phyloP scores from a whole-genome alignment of 2,888 invertebrate species.

The Hylaea fasciaria region DNA sequence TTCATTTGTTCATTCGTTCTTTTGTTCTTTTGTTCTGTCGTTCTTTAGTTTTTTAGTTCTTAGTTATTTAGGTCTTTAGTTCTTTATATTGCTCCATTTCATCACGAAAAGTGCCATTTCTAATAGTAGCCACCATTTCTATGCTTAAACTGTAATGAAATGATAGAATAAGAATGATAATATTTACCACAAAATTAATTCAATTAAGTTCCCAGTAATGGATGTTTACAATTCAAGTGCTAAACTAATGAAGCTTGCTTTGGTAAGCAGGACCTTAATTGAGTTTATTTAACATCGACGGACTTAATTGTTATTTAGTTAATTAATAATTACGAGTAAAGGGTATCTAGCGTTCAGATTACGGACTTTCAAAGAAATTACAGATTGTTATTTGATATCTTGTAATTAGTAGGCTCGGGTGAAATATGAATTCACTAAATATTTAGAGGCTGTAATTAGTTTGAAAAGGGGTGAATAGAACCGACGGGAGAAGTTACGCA shows the following conservation, averaged over 20 bases:
- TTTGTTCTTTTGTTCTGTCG: too few relatives aligned
- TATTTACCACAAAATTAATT: background rate
- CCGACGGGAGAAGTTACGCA: too few relatives aligned
- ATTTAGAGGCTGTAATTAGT: too few relatives aligned
- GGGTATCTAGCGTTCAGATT: conserved; percentile 9
- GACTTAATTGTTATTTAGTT: conserved; percentile 13
- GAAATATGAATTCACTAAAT: background rate
- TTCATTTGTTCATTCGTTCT: too few relatives aligned
- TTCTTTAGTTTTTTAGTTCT: too few relatives aligned
- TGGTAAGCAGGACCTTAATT: conserved; percentile 26
- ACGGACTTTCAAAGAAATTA: conserved; percentile 1
- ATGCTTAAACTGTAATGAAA: too few relatives aligned
- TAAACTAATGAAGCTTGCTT: conserved; percentile 13
- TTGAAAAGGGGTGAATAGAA: too few relatives aligned
- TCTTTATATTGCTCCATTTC: too few relatives aligned
- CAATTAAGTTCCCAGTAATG: background rate
- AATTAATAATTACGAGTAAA: conserved; percentile 24
- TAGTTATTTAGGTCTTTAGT: too few relatives aligned
- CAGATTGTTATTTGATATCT: conserved; percentile 12
- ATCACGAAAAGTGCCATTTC: too few relatives aligned
- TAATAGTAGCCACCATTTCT: background rate
- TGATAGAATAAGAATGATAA: too few relatives aligned
- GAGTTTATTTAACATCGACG: conserved; percentile 19
- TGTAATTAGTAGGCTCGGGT: background rate
- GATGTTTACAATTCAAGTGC: background rate